phyloP scores from a whole-genome alignment of 1,140 invertebrate genomes.

The Amphibalanus amphitrite region DNA sequence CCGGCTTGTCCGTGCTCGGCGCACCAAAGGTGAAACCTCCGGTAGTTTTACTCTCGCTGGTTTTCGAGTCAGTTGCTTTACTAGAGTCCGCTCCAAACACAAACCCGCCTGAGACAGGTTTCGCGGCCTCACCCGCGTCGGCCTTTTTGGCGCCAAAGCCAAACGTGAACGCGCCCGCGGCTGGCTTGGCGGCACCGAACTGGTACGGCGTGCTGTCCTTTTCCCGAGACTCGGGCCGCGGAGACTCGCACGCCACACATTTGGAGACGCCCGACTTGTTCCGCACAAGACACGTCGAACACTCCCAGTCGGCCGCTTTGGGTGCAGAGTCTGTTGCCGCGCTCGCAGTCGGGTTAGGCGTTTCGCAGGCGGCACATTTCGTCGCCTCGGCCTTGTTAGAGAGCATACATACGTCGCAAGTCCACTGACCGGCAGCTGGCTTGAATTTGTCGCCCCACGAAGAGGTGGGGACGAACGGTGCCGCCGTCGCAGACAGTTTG shows the following conservation, averaged over 20 bases:
- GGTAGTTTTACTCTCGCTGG: no score
- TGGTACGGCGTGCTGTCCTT: neutral
- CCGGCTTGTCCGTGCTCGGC: neutral
- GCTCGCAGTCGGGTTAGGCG: conserved; percentile 35
- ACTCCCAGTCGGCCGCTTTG: conserved; percentile 37
- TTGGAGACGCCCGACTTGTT: conserved; percentile 34
- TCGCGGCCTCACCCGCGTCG: no score
- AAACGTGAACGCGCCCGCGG: neutral
- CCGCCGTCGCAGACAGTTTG: neutral
- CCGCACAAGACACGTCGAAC: conserved; percentile 38
- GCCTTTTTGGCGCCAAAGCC: neutral
- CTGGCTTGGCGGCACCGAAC: neutral
- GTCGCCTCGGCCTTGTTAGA: conserved; percentile 35
- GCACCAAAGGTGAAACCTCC: no score
- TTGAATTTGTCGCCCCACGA: conserved; percentile 38
- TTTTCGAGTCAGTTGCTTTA: no score
- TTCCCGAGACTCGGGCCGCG: conserved; percentile 24
- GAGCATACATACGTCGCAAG: conserved; percentile 44
- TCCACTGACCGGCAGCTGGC: conserved; percentile 36
- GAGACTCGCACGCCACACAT: conserved; percentile 36
- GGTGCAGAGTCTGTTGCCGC: conserved; percentile 26
- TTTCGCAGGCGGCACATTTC: conserved; percentile 45
- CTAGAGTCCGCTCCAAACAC: no score
- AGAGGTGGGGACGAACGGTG: conserved; percentile 1
- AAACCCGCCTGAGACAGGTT: no score